Percentiles rank a stretch among this genome's conserved stretches.
phyloP scores from a whole-genome alignment of 2,888 invertebrate species.

The Amphipyra berbera region DNA sequence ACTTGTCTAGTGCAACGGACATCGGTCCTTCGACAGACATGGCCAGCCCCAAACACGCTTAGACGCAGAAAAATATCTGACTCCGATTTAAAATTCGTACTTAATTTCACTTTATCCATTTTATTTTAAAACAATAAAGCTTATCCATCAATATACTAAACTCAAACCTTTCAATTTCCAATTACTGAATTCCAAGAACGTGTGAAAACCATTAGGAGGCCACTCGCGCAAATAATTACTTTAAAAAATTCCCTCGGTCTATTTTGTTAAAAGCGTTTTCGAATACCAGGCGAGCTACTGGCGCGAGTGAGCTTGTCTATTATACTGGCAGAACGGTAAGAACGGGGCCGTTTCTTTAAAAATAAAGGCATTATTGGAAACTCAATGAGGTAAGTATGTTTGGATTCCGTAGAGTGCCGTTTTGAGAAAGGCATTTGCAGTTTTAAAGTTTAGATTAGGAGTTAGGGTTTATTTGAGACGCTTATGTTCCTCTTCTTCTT shows the following conservation, averaged over 20 bases:
- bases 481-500: no score
- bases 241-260: slow-evolving; percentile 62
- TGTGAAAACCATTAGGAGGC: slow-evolving; percentile 52
- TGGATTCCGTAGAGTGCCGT: slow-evolving; percentile 49
- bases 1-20: no score
- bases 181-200: slow-evolving; percentile 43
- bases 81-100: background rate
- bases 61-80: background rate
- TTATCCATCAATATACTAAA: slow-evolving; percentile 28
- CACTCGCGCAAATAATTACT: slow-evolving; percentile 60
- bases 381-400: slow-evolving; percentile 57
- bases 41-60: no score
- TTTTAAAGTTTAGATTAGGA: slow-evolving; percentile 41
- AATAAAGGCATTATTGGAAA: slow-evolving; percentile 60
- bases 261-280: slow-evolving; percentile 71
- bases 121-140: slow-evolving; percentile 15
- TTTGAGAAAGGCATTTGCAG: slow-evolving; percentile 46
- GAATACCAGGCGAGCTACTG: slow-evolving; percentile 58
- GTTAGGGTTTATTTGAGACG: background rate
- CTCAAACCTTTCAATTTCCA: slow-evolving; percentile 39
- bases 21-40: no score
- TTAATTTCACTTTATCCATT: background rate
- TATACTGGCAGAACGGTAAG: slow-evolving; percentile 43
- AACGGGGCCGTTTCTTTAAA: slow-evolving; percentile 54
- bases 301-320: slow-evolving; percentile 50